These are phyloP conservation scores for Mythimna lalbum DNA, from an alignment of 2,888 invertebrate genomes.

Conservation along the genomic window DNA sequence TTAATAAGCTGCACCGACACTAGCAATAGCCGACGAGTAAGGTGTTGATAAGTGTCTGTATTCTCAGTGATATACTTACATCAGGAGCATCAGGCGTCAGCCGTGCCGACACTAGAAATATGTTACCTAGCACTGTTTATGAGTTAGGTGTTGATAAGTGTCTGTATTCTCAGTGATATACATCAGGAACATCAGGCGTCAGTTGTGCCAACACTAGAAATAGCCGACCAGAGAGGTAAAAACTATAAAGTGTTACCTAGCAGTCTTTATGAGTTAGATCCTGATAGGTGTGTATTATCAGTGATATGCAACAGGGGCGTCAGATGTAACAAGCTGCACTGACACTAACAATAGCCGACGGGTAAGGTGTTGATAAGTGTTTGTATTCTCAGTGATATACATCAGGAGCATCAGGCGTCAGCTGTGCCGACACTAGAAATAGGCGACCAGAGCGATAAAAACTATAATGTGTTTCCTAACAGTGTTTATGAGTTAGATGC, in stretches of 20 bases:
- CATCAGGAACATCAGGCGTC: background rate
- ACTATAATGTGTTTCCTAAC: too few relatives aligned
- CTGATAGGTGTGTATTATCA: too few relatives aligned
- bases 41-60: background rate
- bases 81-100: background rate
- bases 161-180: background rate
- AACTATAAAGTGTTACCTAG: background rate
- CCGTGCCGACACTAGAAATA: background rate
- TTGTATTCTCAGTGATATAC: background rate
- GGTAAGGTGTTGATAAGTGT: background rate
- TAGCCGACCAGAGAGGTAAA: too few relatives aligned
- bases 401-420: background rate
- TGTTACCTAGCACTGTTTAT: background rate
- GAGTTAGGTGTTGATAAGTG: background rate
- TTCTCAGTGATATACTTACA: background rate
- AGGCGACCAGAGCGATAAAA: too few relatives aligned
- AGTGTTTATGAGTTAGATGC: too few relatives aligned
- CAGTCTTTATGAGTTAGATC: background rate
- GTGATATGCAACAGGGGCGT: too few relatives aligned
- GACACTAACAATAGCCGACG: too few relatives aligned
- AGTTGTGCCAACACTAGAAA: background rate
- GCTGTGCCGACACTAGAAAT: too few relatives aligned
- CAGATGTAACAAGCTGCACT: too few relatives aligned
- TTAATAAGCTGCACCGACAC: too few relatives aligned
- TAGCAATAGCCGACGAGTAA: background rate